Conservation (phyloP, 2,888 invertebrate genomes). For the Drosophila niveifrons region DNA sequence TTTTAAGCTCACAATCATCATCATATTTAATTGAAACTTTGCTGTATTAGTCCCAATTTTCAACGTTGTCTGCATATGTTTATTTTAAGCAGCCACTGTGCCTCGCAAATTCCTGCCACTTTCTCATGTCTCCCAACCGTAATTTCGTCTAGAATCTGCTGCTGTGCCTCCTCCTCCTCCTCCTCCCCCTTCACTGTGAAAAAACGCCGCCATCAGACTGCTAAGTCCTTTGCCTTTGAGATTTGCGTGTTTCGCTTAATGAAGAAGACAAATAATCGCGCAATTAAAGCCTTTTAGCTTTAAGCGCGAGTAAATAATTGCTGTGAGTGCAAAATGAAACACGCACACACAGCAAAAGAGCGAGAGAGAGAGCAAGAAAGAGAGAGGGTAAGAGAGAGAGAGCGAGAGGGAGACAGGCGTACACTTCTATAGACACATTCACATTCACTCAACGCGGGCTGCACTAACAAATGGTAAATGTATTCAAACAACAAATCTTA, state of each 20-base stretch:
- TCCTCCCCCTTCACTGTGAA: background rate
- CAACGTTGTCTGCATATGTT: conserved; percentile 6
- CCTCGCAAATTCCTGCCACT: conserved; percentile 12
- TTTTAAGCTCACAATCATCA: background rate
- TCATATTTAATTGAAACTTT: too few relatives aligned
- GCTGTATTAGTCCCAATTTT: too few relatives aligned
- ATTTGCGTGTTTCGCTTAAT: conserved; percentile 83
- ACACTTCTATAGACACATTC: conserved; percentile 20
- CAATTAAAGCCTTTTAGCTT: conserved; percentile 84
- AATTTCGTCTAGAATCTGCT: conserved; percentile 17
- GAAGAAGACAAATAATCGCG: conserved; percentile 84
- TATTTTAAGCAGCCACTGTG: conserved; percentile 65
- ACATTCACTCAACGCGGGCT: conserved; percentile 47
- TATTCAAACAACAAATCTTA: conserved; percentile 82
- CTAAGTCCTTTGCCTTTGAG: conserved; percentile 66
- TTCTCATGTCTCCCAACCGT: conserved; percentile 7
- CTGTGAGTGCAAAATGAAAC: conserved; percentile 73
- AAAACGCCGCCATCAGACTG: background rate
- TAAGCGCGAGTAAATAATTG: conserved; percentile 83
- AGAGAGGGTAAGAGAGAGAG: too few relatives aligned
- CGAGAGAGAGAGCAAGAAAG: too few relatives aligned
- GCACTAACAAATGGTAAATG: conserved; percentile 80
- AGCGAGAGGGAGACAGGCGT: conserved; percentile 15
- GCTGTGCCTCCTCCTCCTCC: conserved; percentile 4
- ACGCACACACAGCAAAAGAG: conserved; percentile 39